Evolutionary conservation across 1,140 invertebrate species (phyloP).

Genomic region (Formica selysi): DNA sequence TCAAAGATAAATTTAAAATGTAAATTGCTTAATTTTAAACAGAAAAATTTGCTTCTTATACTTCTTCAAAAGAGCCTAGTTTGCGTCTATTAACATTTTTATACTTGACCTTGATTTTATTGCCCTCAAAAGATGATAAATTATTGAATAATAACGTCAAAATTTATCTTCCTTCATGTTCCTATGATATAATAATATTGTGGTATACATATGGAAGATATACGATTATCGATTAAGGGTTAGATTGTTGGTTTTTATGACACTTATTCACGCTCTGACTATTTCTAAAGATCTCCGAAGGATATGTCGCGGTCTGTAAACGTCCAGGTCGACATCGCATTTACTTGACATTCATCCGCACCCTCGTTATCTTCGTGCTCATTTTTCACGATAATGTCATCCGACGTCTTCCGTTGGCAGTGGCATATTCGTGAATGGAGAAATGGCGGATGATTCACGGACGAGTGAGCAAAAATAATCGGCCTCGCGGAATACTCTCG

Average conservation of each 20-base stretch:
- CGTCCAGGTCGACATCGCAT: conserved; percentile 53
- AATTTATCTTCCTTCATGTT: not conserved
- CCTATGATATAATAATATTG: not conserved
- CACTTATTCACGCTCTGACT: not conserved
- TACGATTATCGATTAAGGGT: conserved; percentile 2
- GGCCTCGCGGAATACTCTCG: conserved; percentile 29
- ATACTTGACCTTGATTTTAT: not conserved
- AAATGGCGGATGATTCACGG: conserved; percentile 67
- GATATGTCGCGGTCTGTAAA: conserved; percentile 47
- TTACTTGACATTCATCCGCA: conserved; percentile 72
- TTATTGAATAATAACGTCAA: conserved; percentile 5
- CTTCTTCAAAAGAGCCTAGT: not conserved
- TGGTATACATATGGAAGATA: no score
- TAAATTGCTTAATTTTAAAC: not conserved
- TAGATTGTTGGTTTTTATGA: not conserved
- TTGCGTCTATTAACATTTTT: not conserved
- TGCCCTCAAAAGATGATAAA: conserved; percentile 10
- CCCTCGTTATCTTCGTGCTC: conserved; percentile 65
- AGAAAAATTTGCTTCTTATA: not conserved
- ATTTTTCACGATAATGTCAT: conserved; percentile 71
- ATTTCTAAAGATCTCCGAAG: conserved; percentile 26
- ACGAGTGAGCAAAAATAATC: conserved; percentile 63
- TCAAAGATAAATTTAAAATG: not conserved
- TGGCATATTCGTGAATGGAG: conserved; percentile 64
- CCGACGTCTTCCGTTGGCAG: conserved; percentile 52